Percentiles rank a stretch among this genome's conserved stretches.
These are phyloP conservation scores for Panurus biarmicus DNA, from an alignment of 2,113 vertebrate species.

Conservation along the genomic window DNA sequence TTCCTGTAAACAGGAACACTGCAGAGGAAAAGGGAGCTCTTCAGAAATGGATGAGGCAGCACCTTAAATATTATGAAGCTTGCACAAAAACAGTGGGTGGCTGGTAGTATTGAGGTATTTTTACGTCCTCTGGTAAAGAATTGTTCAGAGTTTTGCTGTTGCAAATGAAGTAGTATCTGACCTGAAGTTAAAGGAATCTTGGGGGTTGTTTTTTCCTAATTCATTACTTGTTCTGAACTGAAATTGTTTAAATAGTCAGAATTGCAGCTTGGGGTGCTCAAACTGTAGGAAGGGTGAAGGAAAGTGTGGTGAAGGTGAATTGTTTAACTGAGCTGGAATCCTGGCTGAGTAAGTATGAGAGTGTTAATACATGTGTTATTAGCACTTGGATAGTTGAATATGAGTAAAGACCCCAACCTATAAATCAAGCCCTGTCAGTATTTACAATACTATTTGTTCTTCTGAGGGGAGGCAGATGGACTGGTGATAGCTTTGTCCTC, in stretches of 20 bases:
- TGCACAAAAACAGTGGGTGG: neutral
- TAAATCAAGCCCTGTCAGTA: slow-evolving; percentile 15
- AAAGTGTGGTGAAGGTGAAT: neutral
- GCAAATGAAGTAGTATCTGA: neutral
- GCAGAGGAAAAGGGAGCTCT: neutral
- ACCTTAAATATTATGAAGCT: neutral
- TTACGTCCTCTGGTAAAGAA: neutral
- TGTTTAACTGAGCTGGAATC: neutral
- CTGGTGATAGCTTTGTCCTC: neutral
- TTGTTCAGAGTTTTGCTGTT: neutral
- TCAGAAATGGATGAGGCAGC: neutral
- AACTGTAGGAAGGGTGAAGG: neutral
- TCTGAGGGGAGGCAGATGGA: neutral
- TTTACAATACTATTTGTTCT: neutral
- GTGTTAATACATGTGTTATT: neutral
- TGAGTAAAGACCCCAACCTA: neutral
- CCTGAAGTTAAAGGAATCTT: neutral
- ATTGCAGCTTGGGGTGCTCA: neutral
- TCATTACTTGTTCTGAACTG: neutral
- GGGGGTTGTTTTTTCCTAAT: neutral
- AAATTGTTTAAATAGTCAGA: neutral
- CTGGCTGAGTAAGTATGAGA: neutral
- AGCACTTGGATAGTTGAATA: neutral
- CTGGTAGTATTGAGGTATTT: neutral
- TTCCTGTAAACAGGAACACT: neutral